Evolutionary conservation across 2,113 vertebrate genomes (phyloP).

Genomic region (Thunnus maccoyii): DNA sequence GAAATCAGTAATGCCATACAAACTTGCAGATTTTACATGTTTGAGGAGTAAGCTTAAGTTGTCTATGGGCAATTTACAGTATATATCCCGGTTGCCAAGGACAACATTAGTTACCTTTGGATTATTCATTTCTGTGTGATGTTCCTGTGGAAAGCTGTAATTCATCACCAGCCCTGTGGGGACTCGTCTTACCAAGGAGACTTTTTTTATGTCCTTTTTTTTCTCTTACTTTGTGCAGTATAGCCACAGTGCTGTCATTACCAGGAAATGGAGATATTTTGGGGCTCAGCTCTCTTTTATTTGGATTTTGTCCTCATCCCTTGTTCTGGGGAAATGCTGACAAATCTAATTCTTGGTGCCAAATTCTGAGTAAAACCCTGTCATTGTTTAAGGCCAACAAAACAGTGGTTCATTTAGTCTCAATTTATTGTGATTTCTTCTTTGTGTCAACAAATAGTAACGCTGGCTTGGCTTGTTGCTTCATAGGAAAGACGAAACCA

Average conservation of each 20-base stretch:
- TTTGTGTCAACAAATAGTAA: conserved; percentile 70
- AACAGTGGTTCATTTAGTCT: conserved; percentile 71
- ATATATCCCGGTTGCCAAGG: conserved; percentile 52
- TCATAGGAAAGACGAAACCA: conserved; percentile 45
- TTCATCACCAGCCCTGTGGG: conserved; percentile 60
- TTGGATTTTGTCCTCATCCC: conserved; percentile 74
- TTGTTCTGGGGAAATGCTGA: conserved; percentile 73
- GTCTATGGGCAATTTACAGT: conserved; percentile 38
- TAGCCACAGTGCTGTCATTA: conserved; percentile 62
- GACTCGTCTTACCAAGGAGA: conserved; percentile 42
- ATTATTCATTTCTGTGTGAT: conserved; percentile 68
- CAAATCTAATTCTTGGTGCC: conserved; percentile 70
- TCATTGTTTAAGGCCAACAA: conserved; percentile 77
- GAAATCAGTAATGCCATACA: conserved; percentile 35
- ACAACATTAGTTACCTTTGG: conserved; percentile 63
- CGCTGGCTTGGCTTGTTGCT: conserved; percentile 56
- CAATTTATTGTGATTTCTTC: conserved; percentile 71
- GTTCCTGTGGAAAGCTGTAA: conserved; percentile 64
- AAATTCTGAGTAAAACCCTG: conserved; percentile 67
- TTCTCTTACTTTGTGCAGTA: conserved; percentile 22
- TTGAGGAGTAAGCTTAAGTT: conserved; percentile 30
- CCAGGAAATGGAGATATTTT: conserved; percentile 76
- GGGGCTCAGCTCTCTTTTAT: conserved; percentile 67
- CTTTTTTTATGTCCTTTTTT: conserved; percentile 12
- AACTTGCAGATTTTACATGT: conserved; percentile 27